Evolutionary conservation across 2,888 invertebrate species (phyloP).

Genomic region (Scaeva pyrastri): DNA sequence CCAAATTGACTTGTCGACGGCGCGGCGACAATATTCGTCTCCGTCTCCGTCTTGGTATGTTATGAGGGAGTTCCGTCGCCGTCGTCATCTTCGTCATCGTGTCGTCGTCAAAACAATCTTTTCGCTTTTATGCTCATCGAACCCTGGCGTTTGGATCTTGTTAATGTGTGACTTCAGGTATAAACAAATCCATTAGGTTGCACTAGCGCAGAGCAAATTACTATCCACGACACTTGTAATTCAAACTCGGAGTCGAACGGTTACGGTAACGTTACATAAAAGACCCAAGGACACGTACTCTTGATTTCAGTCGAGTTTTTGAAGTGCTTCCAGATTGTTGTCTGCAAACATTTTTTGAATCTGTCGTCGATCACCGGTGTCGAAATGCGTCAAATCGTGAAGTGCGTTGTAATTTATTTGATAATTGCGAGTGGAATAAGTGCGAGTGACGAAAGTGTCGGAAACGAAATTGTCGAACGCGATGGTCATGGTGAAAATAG

Average conservation of each 20-base stretch:
- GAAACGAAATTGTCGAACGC: slow-evolving; percentile 72
- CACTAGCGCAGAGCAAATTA: slow-evolving; percentile 60
- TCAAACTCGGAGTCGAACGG: background rate
- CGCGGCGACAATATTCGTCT: slow-evolving; percentile 37
- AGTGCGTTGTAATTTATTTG: slow-evolving; percentile 50
- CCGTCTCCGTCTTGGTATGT: background rate
- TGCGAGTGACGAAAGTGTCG: slow-evolving; percentile 42
- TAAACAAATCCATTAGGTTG: slow-evolving; percentile 61
- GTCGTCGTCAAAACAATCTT: slow-evolving; percentile 27
- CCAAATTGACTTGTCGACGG: slow-evolving; percentile 18
- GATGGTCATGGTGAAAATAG: slow-evolving; percentile 71
- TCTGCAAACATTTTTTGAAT: background rate
- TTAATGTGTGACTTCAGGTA: slow-evolving; percentile 71
- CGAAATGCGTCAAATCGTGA: slow-evolving; percentile 44
- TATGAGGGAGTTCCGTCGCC: slow-evolving; percentile 26
- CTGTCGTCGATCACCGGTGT: background rate
- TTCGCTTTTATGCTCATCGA: slow-evolving; percentile 66
- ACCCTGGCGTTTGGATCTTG: slow-evolving; percentile 51
- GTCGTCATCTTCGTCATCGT: background rate
- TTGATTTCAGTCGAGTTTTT: slow-evolving; percentile 57
- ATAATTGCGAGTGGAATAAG: slow-evolving; percentile 56
- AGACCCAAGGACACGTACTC: slow-evolving; percentile 60
- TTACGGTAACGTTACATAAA: slow-evolving; percentile 42
- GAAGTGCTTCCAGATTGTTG: slow-evolving; percentile 38
- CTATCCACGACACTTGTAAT: slow-evolving; percentile 34